Evolutionary conservation across 2,888 invertebrate species (phyloP).

Genomic region (Anthophora plumipes): DNA sequence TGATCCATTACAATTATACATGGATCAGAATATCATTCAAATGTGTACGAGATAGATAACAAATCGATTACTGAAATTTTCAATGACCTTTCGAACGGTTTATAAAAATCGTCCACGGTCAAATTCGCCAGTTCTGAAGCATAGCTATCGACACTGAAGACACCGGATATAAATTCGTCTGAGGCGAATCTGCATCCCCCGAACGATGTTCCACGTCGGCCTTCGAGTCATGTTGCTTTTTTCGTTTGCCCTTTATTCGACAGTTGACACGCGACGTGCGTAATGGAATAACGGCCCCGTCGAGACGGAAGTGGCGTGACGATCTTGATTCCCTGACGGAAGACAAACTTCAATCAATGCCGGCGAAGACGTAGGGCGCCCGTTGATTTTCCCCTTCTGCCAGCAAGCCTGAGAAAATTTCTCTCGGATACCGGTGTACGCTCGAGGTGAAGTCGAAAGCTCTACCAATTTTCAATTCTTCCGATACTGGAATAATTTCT

Average conservation of each 20-base stretch:
- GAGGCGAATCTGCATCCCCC: conserved; percentile 41
- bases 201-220: conserved; percentile 19
- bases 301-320: conserved; percentile 63
- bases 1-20: too few species aligned
- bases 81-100: too few species aligned
- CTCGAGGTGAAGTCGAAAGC: conserved; percentile 1
- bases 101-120: too few species aligned
- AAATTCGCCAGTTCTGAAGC: too few species aligned
- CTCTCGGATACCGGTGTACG: background rate
- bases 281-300: conserved; percentile 73
- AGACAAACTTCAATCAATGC: conserved; percentile 75
- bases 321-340: conserved; percentile 67
- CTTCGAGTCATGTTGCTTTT: conserved; percentile 41
- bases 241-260: conserved; percentile 67
- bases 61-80: too few species aligned
- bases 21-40: too few species aligned
- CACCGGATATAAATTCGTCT: conserved; percentile 24
- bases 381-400: conserved; percentile 53
- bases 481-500: background rate
- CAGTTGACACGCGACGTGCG: conserved; percentile 71
- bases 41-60: too few species aligned
- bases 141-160: conserved; percentile 8
- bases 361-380: conserved; percentile 67
- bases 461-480: background rate
- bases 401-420: conserved; percentile 20